Evolutionary conservation across 2,113 vertebrate species (phyloP).

Genomic region (Osmerus eperlanus): DNA sequence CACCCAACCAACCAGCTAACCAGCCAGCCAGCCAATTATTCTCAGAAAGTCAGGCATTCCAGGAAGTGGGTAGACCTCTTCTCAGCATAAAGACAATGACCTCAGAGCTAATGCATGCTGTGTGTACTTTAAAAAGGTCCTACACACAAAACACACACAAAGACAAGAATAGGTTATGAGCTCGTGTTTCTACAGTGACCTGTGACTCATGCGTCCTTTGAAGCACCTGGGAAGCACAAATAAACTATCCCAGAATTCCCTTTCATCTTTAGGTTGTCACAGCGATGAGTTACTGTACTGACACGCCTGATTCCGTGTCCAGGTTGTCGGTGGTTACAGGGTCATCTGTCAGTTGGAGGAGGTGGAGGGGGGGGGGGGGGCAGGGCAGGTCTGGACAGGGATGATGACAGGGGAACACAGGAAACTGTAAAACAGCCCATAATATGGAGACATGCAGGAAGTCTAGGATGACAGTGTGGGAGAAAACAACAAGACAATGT

Average conservation of each 20-base stretch:
- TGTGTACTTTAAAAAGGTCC: slow-evolving; percentile 3
- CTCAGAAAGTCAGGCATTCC: slow-evolving; percentile 17
- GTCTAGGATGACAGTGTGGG: too few species aligned
- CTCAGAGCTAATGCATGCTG: slow-evolving; percentile 31
- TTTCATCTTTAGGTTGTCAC: slow-evolving; percentile 32
- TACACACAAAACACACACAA: slow-evolving; percentile 1
- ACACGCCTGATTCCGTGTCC: slow-evolving; percentile 24
- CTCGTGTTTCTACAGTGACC: background rate
- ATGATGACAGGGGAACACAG: slow-evolving; percentile 18
- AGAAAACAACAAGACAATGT: too few species aligned
- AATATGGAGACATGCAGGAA: background rate
- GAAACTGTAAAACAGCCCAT: slow-evolving; percentile 10
- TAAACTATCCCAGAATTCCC: background rate
- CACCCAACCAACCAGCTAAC: background rate
- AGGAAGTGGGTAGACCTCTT: slow-evolving; percentile 3
- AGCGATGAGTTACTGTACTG: slow-evolving; percentile 38
- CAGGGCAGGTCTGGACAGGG: slow-evolving; percentile 31
- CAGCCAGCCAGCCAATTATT: slow-evolving; percentile 25
- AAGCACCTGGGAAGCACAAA: too few species aligned
- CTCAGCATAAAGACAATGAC: background rate
- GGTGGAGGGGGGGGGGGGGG: background rate
- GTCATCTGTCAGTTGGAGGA: slow-evolving; percentile 22
- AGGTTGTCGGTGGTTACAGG: slow-evolving; percentile 31
- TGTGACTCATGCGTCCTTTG: too few species aligned
- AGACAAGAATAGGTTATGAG: slow-evolving; percentile 5